Evolutionary conservation across 2,797 vertebrate genomes (phyloP), one percentile per base, ranked within the genome.

Genomic region (Sparus aurata): DNA sequence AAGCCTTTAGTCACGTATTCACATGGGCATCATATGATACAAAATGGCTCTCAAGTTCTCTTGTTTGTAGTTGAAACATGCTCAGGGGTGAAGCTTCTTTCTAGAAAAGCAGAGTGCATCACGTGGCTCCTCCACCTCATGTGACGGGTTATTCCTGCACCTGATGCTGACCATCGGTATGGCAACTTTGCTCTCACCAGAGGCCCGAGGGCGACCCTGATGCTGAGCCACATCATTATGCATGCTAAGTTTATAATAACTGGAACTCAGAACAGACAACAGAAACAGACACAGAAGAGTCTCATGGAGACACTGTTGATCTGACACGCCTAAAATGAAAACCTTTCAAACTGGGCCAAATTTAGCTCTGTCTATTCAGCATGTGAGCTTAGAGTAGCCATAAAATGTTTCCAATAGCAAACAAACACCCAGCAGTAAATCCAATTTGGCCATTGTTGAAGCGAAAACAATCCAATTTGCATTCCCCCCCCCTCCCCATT

Each of bases 41-140:
- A 75, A 75, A 70, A 50, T 20, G n/a, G 0, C 46, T 61, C 52
- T 81, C 27, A 13, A 12, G 45, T 11, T 62, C 34, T 66, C 25
- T 53, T 90, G 77, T 90, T 91, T 91, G 70, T 34, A 70, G 80
- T 76, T 74, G 45, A 92, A 85, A 90, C 88, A 84, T 20, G 67
- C 73, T 65, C 59, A 57, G 46, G 63, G 70, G 43, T 68, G 68
- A 73, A 67, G 73, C 59, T 25, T 65, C 30, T 10, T 64, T 73
- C 75, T 46, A 22, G 22, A 41, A 57, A 73, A 73, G 62, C 83
- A 72, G 80, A 64, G 41, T 61, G 67, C 67, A 55, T 74, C 76
- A 61, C 23, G 10, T 66, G 63, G 10, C 66, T 69, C 54, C 60
- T 59, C 45, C 23, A 23, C 30, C 57, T 83, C 83, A 70, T 63